Conservation (phyloP, 1,140 invertebrate genomes). For the Apis mellifera region Amel_HAv3.1 CM009944.2:7532501-7533000, state of each 20-base stretch:
- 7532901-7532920: neutral
- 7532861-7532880: neutral
- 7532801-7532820: too few relatives aligned
- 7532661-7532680: neutral
- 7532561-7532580: neutral
- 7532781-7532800: too few relatives aligned
- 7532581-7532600: constrained; percentile 12
- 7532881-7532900: neutral
- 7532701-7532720: constrained; percentile 19
- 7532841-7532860: neutral
- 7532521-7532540: neutral
- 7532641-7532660: too few relatives aligned
- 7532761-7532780: neutral
- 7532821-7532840: neutral
- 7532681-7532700: neutral
- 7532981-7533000: neutral
- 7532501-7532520: constrained; percentile 20
- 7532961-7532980: neutral
- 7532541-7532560: neutral
- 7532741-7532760: neutral
- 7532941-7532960: neutral
- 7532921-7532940: neutral
- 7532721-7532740: neutral
- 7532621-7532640: too few relatives aligned
- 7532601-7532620: neutral